Evolutionary conservation across 2,113 vertebrate species (phyloP).

Genomic region (Prunella himalayana): DNA sequence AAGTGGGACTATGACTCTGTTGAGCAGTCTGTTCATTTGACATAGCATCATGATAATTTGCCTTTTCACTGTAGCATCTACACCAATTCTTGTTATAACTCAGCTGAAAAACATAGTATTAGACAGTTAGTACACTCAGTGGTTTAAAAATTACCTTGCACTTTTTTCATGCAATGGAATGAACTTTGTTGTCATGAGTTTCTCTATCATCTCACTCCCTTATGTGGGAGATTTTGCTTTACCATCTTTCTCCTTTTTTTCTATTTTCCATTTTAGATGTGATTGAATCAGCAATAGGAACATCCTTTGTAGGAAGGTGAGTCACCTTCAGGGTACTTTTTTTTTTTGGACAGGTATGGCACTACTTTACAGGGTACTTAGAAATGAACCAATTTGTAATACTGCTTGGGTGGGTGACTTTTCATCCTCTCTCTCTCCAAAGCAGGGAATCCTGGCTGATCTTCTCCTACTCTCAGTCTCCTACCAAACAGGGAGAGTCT

Average conservation of each 20-base stretch:
- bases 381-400: background rate
- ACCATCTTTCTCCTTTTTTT: background rate
- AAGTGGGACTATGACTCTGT: background rate
- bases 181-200: fast-evolving
- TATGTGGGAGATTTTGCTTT: background rate
- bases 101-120: background rate
- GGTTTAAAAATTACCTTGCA: background rate
- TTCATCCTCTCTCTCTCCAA: background rate
- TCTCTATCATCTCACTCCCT: background rate
- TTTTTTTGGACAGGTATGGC: background rate
- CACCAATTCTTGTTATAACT: background rate
- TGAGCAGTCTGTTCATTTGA: background rate
- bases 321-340: background rate
- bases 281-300: background rate
- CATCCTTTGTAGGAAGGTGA: background rate
- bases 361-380: background rate
- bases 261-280: background rate
- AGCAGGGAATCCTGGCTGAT: background rate
- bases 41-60: background rate
- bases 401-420: background rate
- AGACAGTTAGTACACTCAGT: background rate
- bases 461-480: background rate
- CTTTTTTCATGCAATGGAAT: background rate
- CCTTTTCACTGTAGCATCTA: background rate
- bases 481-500: background rate